Evolutionary conservation across 2,888 invertebrate genomes (phyloP).

Genomic region (Dasypolia templi): DNA sequence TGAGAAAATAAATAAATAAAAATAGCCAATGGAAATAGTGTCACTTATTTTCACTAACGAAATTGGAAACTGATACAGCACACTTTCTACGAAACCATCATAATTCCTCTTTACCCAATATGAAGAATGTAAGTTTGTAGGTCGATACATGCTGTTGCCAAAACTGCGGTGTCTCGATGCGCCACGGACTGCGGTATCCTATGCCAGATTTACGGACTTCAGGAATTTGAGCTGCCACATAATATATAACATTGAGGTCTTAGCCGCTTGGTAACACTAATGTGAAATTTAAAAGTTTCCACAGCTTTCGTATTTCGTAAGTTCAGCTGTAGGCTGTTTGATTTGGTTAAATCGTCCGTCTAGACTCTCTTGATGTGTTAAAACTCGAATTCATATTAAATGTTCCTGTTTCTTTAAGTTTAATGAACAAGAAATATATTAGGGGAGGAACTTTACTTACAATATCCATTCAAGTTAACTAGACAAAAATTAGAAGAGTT

Average conservation of each 20-base stretch:
- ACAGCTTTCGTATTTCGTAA: no score
- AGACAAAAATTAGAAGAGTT: neutral
- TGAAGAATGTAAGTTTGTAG: constrained; percentile 23
- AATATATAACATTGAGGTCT: constrained; percentile 4
- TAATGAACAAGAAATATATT: neutral
- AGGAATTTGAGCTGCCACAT: constrained; percentile 23
- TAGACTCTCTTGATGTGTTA: neutral
- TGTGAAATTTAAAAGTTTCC: neutral
- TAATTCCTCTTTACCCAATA: constrained; percentile 1
- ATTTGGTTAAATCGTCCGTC: no score
- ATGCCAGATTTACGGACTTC: constrained; percentile 23
- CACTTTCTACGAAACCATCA: constrained; percentile 16
- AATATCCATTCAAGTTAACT: neutral
- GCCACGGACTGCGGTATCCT: constrained; percentile 42
- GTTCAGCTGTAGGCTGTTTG: neutral
- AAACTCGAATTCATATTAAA: neutral
- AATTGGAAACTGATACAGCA: constrained; percentile 20
- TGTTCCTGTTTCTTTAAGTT: no score
- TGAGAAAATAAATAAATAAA: no score
- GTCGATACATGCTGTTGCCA: constrained; percentile 42
- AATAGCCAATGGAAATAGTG: neutral
- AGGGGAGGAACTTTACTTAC: neutral
- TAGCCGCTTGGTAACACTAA: neutral
- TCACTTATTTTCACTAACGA: constrained; percentile 1
- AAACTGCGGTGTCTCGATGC: constrained; percentile 55